Evolutionary conservation across 1,140 invertebrate genomes (phyloP).

Genomic region (Drosophila kepulauana): DNA sequence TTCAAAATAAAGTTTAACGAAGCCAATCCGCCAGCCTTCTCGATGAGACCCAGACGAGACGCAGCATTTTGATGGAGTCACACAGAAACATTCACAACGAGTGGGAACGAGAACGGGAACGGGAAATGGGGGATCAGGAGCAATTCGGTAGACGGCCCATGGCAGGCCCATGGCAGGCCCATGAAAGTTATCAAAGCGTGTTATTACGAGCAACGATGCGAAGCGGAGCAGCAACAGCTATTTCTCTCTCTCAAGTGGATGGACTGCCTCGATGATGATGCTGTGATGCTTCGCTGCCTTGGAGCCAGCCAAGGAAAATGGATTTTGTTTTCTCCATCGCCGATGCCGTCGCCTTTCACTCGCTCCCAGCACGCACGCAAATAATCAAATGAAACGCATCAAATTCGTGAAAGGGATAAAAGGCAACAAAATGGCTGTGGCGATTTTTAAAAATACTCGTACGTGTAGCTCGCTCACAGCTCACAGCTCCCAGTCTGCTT

Average conservation of each 20-base stretch:
- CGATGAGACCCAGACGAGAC: neutral
- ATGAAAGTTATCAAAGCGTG: constrained; percentile 85
- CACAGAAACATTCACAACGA: neutral
- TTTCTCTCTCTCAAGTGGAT: constrained; percentile 58
- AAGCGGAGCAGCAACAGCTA: constrained; percentile 34
- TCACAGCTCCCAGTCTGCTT: constrained; percentile 23
- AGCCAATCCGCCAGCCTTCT: constrained; percentile 63
- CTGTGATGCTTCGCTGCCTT: constrained; percentile 33
- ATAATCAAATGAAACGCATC: constrained; percentile 82
- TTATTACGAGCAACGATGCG: constrained; percentile 79
- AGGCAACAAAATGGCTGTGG: constrained; percentile 62
- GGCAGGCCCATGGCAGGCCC: constrained; percentile 32
- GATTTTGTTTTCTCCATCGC: constrained; percentile 46
- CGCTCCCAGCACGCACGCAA: constrained; percentile 65
- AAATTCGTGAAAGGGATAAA: constrained; percentile 79
- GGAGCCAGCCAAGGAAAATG: constrained; percentile 70
- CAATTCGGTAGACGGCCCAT: constrained; percentile 56
- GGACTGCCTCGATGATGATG: constrained; percentile 9
- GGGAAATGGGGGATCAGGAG: constrained; percentile 32
- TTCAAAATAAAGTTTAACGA: constrained; percentile 82
- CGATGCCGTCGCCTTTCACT: neutral
- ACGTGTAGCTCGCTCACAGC: constrained; percentile 7
- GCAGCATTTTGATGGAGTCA: constrained; percentile 26
- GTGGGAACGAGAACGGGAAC: constrained; percentile 17
- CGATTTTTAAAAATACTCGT: constrained; percentile 70